Conservation (phyloP, 2,113 vertebrate species). For the Sphaerodactylus townsendi region DNA sequence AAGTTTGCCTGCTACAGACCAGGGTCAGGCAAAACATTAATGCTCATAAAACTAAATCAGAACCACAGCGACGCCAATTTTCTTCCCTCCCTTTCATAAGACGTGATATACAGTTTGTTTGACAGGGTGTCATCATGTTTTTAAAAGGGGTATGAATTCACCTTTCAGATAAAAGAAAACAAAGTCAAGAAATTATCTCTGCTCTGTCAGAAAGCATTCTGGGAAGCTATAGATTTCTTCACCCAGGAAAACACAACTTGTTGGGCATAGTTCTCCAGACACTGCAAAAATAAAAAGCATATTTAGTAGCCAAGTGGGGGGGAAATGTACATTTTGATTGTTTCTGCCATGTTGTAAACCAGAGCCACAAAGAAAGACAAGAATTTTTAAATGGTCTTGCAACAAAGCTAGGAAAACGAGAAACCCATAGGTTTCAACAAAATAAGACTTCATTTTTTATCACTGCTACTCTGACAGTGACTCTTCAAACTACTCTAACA, state of each 20-base stretch:
- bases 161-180: neutral
- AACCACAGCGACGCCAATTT: neutral
- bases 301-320: neutral
- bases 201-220: neutral
- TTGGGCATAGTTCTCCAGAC: neutral
- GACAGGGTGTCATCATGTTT: neutral
- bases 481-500: too few species aligned
- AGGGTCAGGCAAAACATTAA: neutral
- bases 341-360: neutral
- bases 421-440: too few species aligned
- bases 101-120: neutral
- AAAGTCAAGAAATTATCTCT: neutral
- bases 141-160: neutral
- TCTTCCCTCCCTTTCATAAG: neutral
- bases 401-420: too few species aligned
- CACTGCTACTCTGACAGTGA: too few species aligned
- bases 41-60: neutral
- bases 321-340: neutral
- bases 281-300: neutral
- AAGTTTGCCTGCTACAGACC: neutral
- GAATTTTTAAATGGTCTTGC: too few species aligned
- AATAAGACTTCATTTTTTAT: too few species aligned
- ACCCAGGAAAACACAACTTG: neutral
- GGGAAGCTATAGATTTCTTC: neutral
- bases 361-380: neutral